phyloP scores from a whole-genome alignment of 2,113 vertebrate genomes.

The Bubalus kerabau region DNA sequence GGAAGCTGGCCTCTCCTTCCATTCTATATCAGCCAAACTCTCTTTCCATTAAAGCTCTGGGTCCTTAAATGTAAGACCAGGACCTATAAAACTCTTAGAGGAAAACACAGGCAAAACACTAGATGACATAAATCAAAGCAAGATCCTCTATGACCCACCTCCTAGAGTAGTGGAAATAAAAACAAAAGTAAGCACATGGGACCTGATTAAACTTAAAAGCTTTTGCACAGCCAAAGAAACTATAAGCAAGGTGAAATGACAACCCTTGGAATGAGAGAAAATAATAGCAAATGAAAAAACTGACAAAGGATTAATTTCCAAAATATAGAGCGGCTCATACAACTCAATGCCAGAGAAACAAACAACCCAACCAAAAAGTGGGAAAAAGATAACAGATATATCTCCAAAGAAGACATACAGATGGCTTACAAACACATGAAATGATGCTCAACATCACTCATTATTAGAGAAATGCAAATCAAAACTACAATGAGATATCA shows the following conservation, averaged over 20 bases:
- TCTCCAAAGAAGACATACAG: background rate
- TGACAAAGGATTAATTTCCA: rapidly evolving
- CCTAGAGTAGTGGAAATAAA: background rate
- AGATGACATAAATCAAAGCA: background rate
- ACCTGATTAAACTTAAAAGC: background rate
- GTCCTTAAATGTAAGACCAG: background rate
- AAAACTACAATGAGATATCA: background rate
- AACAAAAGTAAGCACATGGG: background rate
- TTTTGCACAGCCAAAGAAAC: background rate
- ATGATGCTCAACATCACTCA: background rate
- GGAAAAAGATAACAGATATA: background rate
- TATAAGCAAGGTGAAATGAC: background rate
- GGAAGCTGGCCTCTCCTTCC: background rate
- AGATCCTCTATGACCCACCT: background rate
- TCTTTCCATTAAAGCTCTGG: background rate
- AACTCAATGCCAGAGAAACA: background rate
- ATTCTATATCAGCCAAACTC: no score
- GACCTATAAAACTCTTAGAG: background rate
- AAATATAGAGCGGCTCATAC: background rate
- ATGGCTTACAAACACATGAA: background rate
- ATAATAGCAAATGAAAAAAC: background rate
- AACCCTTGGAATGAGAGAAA: background rate
- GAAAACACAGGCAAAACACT: background rate
- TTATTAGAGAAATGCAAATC: background rate
- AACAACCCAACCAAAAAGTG: background rate